A percentile compares a stretch with the other conserved stretches of the same genome.
These are phyloP conservation scores for Sebastes minor DNA, from an alignment of 2,797 vertebrate genomes.

Conservation along the genomic window DNA sequence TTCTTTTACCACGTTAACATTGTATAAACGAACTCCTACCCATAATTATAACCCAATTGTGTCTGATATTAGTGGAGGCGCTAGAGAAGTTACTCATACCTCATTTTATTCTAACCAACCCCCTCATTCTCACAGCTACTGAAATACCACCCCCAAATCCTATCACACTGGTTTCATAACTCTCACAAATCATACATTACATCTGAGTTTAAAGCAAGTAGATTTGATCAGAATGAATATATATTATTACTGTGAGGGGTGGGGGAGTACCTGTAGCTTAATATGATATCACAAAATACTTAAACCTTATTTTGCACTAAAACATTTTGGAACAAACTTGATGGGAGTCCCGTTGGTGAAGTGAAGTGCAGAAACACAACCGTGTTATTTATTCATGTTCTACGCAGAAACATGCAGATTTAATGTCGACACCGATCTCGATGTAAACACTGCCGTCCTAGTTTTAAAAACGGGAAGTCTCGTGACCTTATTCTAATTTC, in stretches of 20 bases:
- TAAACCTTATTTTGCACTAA: not conserved
- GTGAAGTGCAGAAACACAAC: not conserved
- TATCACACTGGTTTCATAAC: not conserved
- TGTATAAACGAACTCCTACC: not conserved
- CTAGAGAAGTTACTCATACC: not conserved
- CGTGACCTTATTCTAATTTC: not conserved
- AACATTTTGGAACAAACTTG: not conserved
- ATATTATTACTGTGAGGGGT: not conserved
- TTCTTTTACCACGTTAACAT: not conserved
- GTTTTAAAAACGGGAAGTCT: not conserved
- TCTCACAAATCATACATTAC: not conserved
- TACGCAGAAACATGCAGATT: conserved; percentile 15
- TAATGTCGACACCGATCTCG: not conserved
- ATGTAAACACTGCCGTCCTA: conserved; percentile 3
- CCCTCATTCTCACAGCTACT: not conserved
- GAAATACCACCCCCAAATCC: not conserved
- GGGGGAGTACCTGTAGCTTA: too few relatives aligned
- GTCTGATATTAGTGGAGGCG: not conserved
- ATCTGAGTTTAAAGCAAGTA: not conserved
- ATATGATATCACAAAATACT: not conserved
- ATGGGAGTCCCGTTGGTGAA: not conserved
- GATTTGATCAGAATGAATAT: not conserved
- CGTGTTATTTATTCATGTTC: conserved; percentile 16
- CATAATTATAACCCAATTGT: not conserved
- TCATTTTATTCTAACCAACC: not conserved